Evolutionary conservation across 2,113 vertebrate genomes (phyloP), one percentile per base, ranked within the genome.

Genomic region (Dicrurus megarhynchus): DNA sequence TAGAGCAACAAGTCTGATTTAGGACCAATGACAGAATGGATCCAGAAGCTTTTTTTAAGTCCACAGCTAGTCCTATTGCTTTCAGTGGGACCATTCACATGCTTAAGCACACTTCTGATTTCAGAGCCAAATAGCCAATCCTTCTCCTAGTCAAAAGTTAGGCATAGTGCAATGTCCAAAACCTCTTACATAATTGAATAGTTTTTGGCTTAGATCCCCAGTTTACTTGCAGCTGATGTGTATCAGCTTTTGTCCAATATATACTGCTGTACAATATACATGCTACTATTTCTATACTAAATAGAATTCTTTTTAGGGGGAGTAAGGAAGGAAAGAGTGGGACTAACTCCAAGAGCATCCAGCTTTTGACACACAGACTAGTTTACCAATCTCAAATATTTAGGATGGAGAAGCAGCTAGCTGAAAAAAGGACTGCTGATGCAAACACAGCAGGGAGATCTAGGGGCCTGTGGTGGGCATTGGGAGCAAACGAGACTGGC

Each of bases 401-500:
- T 68, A 80, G 53, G 37, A 35, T 15, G 16, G 22, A 84, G 69
- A 80, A 82, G 7, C 20, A 86, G 33, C 77, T 57, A 68, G 9
- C 41, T 89, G 41, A 55, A 67, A 84, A 87, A 39, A 14, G 59
- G 85, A 9, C 33, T 6, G 42, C 59, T 85, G 27, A 49, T 82
- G 19, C 42, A 28, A 44, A 76, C 35, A 59, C 46, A 74, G 22
- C 0, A 3, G 59, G 35, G 24, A 63, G 32, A 13, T 53, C 9
- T 39, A 30, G 32, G 9, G 26, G 10, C 13, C 11, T 0, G 1
- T 28, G 49, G 49, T 76, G 37, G 32, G 13, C 0, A 0, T 1
- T 84, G 46, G 50, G 44, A 87, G 32, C 41, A 82, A 71, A 74
- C 0, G 1, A 79, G 49, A 44, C 30, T 57, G 47, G 10, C n/a